Base-by-base conservation (phyloP, 2,888 invertebrate species). In the Chymomyza amoena region DNA sequence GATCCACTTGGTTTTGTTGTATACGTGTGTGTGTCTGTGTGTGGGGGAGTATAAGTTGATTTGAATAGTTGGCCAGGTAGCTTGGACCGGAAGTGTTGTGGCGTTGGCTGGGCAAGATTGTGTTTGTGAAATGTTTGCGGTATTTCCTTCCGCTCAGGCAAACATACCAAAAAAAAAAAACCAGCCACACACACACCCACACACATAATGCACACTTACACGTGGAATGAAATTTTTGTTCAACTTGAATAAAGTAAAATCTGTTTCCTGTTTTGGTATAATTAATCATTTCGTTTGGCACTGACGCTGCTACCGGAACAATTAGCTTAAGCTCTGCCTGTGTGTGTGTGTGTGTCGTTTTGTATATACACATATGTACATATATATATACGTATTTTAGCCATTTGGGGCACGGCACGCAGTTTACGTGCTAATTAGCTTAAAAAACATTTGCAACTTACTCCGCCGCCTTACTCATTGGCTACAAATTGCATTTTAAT, bases 241-340 rank as follows among this genome's bases (percentile, higher is more conserved):
- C 75, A 81, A 88, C 84, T 81, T 81, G 84, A 84, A 81, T 85
- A 78, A 86, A 84, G 87, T 85, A 81, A 85, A 85, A 88, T 85
- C 84, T 88, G 88, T 86, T 85, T 85, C 84, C 84, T 85, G 84
- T 88, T 85, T 84, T 69, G 78, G 76, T 86, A 86, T 85, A 85
- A 85, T 85, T 85, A 85, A 85, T 85, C 84, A 85, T 85, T 86
- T 88, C 83, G 85, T 73, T 83, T 68, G 36, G 61, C 57, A 59
- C 65, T 57, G 65, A 57, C 45, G 39, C 18, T 84, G 84, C 84
- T 87, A 86, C 77, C 84, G 84, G 84, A 88, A 85, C 84, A 85
- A 85, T 85, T 88, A 88, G 86, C 83, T 78, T 54, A 72, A 73
- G 64, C 64, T 52, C 20, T 60, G 60, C 36, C 13, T 60, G 5